Evolutionary conservation across 2,797 vertebrate genomes (phyloP).

Genomic region (Ctenochaetus hawaiiensis): DNA sequence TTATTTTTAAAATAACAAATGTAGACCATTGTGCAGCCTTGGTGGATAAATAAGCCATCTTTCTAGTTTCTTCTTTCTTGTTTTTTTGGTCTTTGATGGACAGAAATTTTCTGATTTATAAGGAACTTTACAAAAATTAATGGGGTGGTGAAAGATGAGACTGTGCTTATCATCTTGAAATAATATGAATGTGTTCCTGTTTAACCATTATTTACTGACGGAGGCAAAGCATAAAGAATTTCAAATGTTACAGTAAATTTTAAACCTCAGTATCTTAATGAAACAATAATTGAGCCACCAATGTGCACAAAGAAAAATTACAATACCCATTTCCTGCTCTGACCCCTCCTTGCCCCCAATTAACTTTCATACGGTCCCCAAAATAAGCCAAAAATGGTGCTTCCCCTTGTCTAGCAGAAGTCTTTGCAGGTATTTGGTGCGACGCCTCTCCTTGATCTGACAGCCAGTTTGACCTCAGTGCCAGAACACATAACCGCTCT

Average conservation of each 20-base stretch:
- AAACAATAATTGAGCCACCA: not conserved
- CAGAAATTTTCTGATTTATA: not conserved
- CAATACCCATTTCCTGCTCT: not conserved
- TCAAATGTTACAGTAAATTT: not conserved
- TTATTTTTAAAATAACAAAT: constrained; percentile 1
- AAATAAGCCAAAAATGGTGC: constrained; percentile 11
- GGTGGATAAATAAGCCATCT: not conserved
- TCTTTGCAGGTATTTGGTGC: constrained; percentile 9
- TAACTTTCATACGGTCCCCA: not conserved
- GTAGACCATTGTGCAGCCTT: not conserved
- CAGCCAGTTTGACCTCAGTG: constrained; percentile 43
- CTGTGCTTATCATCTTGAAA: not conserved
- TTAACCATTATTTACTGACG: not conserved
- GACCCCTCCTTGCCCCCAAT: not conserved
- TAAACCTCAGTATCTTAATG: constrained; percentile 10
- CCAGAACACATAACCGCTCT: constrained; percentile 1
- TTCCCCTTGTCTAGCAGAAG: constrained; percentile 1
- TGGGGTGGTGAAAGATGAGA: too few relatives aligned
- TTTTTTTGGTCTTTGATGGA: constrained; percentile 3
- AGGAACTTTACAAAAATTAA: not conserved
- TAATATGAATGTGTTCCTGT: not conserved
- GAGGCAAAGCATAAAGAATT: too few relatives aligned
- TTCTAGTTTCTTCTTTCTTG: not conserved
- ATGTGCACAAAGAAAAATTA: not conserved
- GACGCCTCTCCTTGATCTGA: constrained; percentile 35